Evolutionary conservation across 2,113 vertebrate species (phyloP), one percentile per base, ranked within the genome.

Genomic region (Callospermophilus lateralis): DNA sequence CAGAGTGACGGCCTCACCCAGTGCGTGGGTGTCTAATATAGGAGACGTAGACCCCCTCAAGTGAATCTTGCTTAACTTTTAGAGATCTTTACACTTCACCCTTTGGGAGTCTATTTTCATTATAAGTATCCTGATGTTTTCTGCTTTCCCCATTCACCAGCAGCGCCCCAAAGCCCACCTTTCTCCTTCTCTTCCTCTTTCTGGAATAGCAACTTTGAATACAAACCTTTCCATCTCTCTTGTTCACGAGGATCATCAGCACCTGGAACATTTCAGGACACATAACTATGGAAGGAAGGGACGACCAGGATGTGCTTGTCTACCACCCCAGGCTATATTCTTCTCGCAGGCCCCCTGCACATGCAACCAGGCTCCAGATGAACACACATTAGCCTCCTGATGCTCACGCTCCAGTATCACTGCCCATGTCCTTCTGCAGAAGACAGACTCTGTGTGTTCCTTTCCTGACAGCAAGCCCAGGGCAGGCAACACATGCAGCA

Each of bases 401-500:
- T 8, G 34, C 16, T 1, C 45, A 45, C 24, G 24, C 39, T 11
- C 34, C 34, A 84, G 48, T 34, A 51, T 3, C 37, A 10, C 37
- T 19, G 37, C 73, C 77, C 70, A n/a, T 13, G 34, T 48, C 10
- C 65, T 34, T 79, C 93, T n/a, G 28, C 51, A 61, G 6, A 68
- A 15, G 28, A 42, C n/a, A 10, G 0, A 55, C 6, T 32, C 22
- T 58, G 15, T 1, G 3, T 11, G 26, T 39, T 80, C 55, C 63
- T 42, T n/a, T 81, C 63, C 76, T 45, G 48, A 45, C 17, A 51
- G 32, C 42, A 51, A 65, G 42, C 37, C 24, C 7, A 58, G 13
- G 34, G 78, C 17, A n/a, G 26, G 6, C 26, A 4, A 8, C 45
- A 30, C 5, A 7, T 13, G 1, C 0, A 10, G 30, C 1, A 28